phyloP scores from a whole-genome alignment of 2,888 invertebrate species.

The Crepidodera aurea region DNA sequence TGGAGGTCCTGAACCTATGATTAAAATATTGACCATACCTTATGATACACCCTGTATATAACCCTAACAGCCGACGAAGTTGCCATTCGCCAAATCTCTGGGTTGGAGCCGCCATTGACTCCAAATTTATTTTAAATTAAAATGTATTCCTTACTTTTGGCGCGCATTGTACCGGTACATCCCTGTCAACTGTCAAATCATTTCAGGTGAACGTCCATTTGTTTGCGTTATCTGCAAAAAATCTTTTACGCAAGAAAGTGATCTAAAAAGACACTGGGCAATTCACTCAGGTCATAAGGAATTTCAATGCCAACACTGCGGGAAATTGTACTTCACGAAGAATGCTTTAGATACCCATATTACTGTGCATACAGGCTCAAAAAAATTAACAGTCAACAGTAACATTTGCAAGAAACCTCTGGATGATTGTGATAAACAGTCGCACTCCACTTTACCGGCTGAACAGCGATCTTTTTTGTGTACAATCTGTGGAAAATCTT shows the following conservation, averaged over 20 bases:
- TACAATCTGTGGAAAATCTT: slow-evolving; percentile 47
- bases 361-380: not conserved
- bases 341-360: slow-evolving; percentile 33
- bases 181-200: no score
- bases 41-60: no score
- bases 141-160: no score
- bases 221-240: slow-evolving; percentile 34
- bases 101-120: no score
- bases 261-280: slow-evolving; percentile 32
- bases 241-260: slow-evolving; percentile 39
- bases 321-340: slow-evolving; percentile 36
- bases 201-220: slow-evolving; percentile 41
- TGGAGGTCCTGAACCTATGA: no score
- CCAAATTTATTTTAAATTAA: no score
- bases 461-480: slow-evolving; percentile 29
- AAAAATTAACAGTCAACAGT: slow-evolving; percentile 5
- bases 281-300: slow-evolving; percentile 33
- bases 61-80: no score
- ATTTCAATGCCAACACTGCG: slow-evolving; percentile 40
- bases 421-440: not conserved
- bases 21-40: no score
- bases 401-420: not conserved
- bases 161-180: no score
- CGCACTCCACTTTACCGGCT: not conserved
- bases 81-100: no score